Evolutionary conservation across 1,140 invertebrate species (phyloP).

Genomic region (Mycetomoellerius zeteki): DNA sequence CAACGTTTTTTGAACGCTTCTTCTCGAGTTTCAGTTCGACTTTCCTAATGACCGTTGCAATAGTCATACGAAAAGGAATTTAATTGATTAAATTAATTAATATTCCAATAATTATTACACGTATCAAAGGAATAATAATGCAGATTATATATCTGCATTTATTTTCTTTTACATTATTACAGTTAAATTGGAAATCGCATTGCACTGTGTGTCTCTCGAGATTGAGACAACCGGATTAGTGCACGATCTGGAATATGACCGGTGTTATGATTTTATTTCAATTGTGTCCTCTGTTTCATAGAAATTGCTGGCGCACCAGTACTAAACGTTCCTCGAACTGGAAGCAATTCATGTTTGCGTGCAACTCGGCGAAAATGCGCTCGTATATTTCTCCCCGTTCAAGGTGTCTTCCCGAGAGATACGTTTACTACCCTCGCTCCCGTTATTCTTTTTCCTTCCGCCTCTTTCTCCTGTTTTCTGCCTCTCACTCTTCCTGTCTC

Average conservation of each 20-base stretch:
- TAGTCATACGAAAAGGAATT: neutral
- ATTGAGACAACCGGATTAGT: neutral
- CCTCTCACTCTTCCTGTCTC: neutral
- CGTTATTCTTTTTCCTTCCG: constrained; percentile 38
- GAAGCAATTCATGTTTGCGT: constrained; percentile 59
- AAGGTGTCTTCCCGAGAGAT: constrained; percentile 68
- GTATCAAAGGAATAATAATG: neutral
- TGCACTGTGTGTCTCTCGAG: neutral
- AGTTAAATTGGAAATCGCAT: constrained; percentile 29
- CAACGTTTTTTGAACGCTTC: neutral
- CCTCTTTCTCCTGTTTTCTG: neutral
- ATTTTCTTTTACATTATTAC: neutral
- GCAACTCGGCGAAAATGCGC: constrained; percentile 68
- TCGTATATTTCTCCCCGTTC: constrained; percentile 73
- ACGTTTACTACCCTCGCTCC: constrained; percentile 67
- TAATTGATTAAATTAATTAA: constrained; percentile 16
- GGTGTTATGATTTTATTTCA: constrained; percentile 58
- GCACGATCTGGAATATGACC: neutral
- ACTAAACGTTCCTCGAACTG: constrained; percentile 59
- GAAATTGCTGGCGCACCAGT: constrained; percentile 40
- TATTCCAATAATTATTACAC: neutral
- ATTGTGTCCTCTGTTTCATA: constrained; percentile 45
- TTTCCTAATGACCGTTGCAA: neutral
- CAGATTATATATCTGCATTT: neutral
- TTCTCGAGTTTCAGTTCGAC: neutral